Evolutionary conservation across 2,888 invertebrate genomes (phyloP).

Genomic region (Scaptomyza caliginosa): DNA sequence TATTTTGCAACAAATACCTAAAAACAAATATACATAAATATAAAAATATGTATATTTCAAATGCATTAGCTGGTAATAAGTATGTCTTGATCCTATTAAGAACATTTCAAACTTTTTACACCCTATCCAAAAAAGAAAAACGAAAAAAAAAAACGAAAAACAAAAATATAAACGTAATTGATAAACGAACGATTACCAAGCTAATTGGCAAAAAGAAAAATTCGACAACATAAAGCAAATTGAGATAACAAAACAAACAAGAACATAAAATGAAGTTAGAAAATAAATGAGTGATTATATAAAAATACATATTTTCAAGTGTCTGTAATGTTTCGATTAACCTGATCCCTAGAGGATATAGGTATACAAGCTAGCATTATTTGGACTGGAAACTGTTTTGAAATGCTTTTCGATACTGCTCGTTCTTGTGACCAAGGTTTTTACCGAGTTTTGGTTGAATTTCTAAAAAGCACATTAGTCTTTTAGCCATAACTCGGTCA

Average conservation of each 20-base stretch:
- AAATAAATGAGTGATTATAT: slow-evolving; percentile 74
- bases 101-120: slow-evolving; percentile 69
- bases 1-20: slow-evolving; percentile 51
- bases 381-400: no score
- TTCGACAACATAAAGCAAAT: slow-evolving; percentile 22
- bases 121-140: slow-evolving; percentile 52
- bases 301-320: slow-evolving; percentile 51
- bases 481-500: neutral
- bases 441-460: neutral
- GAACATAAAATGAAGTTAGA: slow-evolving; percentile 46
- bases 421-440: no score
- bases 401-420: no score
- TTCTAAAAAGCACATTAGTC: neutral
- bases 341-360: no score
- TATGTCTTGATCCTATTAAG: slow-evolving; percentile 61
- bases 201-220: slow-evolving; percentile 40
- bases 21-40: slow-evolving; percentile 15
- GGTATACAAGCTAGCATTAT: no score
- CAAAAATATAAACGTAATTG: slow-evolving; percentile 33
- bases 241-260: slow-evolving; percentile 28
- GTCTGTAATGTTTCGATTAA: no score
- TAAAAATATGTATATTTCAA: slow-evolving; percentile 14
- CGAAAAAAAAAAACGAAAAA: slow-evolving; percentile 31
- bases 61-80: slow-evolving; percentile 43
- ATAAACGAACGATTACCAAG: slow-evolving; percentile 56